Percentiles rank a stretch among this genome's conserved stretches.
Evolutionary conservation across 2,113 vertebrate genomes (phyloP).

Genomic region (Vulpes ferrilata): DNA sequence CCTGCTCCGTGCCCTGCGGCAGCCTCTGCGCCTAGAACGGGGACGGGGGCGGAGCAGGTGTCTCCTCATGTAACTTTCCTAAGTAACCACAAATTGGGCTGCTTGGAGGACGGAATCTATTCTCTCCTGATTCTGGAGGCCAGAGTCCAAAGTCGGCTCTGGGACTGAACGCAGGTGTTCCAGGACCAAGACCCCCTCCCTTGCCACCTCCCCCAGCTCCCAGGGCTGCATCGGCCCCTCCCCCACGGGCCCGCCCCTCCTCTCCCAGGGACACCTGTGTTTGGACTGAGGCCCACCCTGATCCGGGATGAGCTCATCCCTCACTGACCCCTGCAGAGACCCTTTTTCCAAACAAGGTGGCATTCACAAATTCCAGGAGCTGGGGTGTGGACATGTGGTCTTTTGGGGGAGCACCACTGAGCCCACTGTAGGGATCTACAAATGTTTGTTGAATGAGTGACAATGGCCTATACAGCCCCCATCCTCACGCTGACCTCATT

Average conservation of each 20-base stretch:
- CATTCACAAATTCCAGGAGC: rapidly evolving
- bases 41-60: too few relatives aligned
- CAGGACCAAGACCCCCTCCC: rapidly evolving
- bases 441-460: not conserved
- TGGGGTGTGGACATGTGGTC: rapidly evolving
- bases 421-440: rapidly evolving
- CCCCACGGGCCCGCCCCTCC: rapidly evolving
- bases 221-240: not conserved
- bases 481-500: not conserved
- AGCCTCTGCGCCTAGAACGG: rapidly evolving
- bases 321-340: not conserved
- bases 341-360: not conserved
- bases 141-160: not conserved
- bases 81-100: too few relatives aligned
- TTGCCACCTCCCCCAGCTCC: not conserved
- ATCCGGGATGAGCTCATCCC: not conserved
- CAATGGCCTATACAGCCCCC: not conserved
- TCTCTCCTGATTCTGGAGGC: rapidly evolving
- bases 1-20: rapidly evolving
- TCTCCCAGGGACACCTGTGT: not conserved
- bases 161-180: rapidly evolving
- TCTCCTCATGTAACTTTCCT: rapidly evolving
- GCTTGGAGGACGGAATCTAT: rapidly evolving
- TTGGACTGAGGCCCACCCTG: not conserved
- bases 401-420: not conserved